Base-by-base conservation (phyloP, 2,888 invertebrate genomes). In the Cheilosia variabilis region DNA sequence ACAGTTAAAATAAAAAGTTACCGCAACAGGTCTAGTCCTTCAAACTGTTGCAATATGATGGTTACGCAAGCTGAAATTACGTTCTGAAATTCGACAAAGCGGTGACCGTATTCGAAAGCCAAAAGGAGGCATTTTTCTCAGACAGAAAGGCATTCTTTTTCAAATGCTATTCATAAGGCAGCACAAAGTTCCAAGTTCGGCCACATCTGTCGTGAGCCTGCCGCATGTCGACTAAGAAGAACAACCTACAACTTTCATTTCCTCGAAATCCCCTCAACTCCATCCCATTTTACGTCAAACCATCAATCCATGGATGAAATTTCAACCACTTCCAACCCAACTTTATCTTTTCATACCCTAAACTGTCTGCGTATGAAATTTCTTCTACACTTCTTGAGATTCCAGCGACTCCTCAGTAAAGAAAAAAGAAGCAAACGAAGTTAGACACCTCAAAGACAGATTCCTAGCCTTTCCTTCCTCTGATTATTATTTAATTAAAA, bases 401-500 rank as follows among this genome's bases (percentile, higher is more conserved):
- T 76, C 52, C 27, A 60, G 9, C n/a, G 31, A 66, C 19, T 47
- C 6, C 17, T 31, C 43, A n/a, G 2, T 15, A 65, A 27, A 65
- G 34, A 19, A 10, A 62, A 53, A 53, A 45, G 1, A 41, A 60
- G 3, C 13, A 45, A 13, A 69, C 13, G 27, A 47, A 58, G 19
- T 27, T 31, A 80, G 55, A 68, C 71, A 71, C 50, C 63, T 79
- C 62, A 19, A 24, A 50, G 47, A 69, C 19, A 50, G 80, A 58
- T 47, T 57, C 34, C 62, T 50, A 55, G 62, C 52, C 78, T 68
- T 65, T 68, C 37, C 72, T 68, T 58, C 55, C 52, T 58, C 53
- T 84, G 65, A 80, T 80, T 80, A 80, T 75, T 84, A 75, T 84
- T 86, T 86, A 86, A 86, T 86, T 86, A 86, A 86, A 86, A 80